Evolutionary conservation across 2,888 invertebrate species (phyloP), one percentile per base, ranked within the genome.

Genomic region (Archips crataeganus): DNA sequence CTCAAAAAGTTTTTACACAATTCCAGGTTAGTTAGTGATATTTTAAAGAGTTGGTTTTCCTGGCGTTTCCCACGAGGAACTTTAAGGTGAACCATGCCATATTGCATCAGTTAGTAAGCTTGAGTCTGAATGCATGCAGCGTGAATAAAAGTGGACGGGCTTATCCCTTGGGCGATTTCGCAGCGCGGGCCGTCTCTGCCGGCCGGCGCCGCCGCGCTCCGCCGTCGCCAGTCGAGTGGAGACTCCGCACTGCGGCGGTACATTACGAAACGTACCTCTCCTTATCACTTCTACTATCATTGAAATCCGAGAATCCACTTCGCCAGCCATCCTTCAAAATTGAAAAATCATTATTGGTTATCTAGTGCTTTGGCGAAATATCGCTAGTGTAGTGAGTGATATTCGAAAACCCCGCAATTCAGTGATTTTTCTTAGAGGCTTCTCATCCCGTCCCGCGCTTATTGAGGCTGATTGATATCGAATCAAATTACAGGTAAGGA

Each of bases 191-290:
- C 65, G 71, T 61, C 71, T 49, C 71, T 60, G 54, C 65, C 77
- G 76, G 75, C 73, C 76, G 74, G 75, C 70, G 64, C 64, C 70
- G 77, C 74, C 73, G 76, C 71, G 75, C 71, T 71, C 77, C 75
- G 66, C 75, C 78, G 75, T 76, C 86, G 87, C 81, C 92, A 93
- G 93, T 93, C 85, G 81, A 82, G 79, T 84, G 85, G 84, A 87
- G 83, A 85, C 90, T 87, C 90, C 90, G 92, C 92, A 90, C 85
- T 90, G 92, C 90, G 91, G 84, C 89, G 92, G 93, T 91, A 81
- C 84, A 77, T 82, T 84, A 75, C 78, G 61, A 63, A 68, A 76
- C 79, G 77, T 78, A 79, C 75, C 81, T 79, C 78, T 75, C 78
- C 71, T 75, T 76, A 23, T 72, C 74, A 76, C 74, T 71, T 45